Evolutionary conservation across 2,888 invertebrate genomes (phyloP).

Genomic region (Drosophila multiciliata): DNA sequence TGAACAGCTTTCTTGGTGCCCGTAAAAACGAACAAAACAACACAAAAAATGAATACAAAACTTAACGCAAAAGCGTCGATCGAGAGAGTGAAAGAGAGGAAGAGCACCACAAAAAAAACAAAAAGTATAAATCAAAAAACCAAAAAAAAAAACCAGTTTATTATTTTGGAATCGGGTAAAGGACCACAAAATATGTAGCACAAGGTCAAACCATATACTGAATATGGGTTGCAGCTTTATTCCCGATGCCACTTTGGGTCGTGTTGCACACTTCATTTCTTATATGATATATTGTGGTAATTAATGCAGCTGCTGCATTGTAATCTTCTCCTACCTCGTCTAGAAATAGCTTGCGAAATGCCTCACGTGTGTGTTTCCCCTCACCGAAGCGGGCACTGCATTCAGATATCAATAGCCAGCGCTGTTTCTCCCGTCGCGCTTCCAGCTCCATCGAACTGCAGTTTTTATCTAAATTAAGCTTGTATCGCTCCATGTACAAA

Average conservation of each 20-base stretch:
- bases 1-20: conserved; percentile 70
- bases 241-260: conserved; percentile 18
- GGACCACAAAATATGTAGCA: conserved; percentile 75
- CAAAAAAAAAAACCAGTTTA: conserved; percentile 64
- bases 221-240: conserved; percentile 20
- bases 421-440: conserved; percentile 84
- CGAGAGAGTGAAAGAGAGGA: conserved; percentile 9
- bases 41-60: neutral
- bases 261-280: neutral
- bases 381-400: conserved; percentile 84
- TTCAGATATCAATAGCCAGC: conserved; percentile 85
- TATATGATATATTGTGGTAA: conserved; percentile 20
- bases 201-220: conserved; percentile 59
- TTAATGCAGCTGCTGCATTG: conserved; percentile 40
- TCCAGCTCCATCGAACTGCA: conserved; percentile 85
- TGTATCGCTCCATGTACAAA: conserved; percentile 83
- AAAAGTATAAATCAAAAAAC: conserved; percentile 56
- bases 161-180: conserved; percentile 65
- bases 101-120: conserved; percentile 31
- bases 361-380: conserved; percentile 84
- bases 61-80: conserved; percentile 1
- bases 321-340: conserved; percentile 81
- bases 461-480: conserved; percentile 84
- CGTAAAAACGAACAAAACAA: conserved; percentile 50
- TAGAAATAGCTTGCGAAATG: conserved; percentile 83